phyloP scores from a whole-genome alignment of 37 sponge, comb jelly and placozoan genomes.

The Beroe ovata region DNA sequence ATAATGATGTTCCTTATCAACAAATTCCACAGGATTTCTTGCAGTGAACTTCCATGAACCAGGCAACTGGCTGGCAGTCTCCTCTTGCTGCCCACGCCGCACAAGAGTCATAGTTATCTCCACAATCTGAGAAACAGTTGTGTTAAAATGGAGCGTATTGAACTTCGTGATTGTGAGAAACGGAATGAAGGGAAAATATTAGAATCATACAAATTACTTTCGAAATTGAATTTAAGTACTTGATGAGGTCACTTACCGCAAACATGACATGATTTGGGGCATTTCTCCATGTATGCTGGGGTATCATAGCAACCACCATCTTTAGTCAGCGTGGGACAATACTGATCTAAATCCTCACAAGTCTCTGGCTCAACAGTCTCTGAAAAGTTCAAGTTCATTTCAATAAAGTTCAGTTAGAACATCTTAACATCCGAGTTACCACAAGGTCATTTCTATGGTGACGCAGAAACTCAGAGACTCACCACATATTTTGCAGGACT shows the following conservation, averaged over 20 bases:
- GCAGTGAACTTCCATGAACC: conserved; percentile 6
- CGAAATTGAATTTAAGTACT: not conserved
- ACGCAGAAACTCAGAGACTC: not conserved
- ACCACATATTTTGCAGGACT: not conserved
- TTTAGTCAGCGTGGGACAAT: not conserved
- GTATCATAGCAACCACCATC: conserved; percentile 20
- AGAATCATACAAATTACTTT: too few species aligned
- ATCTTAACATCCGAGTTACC: too few species aligned
- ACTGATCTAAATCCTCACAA: conserved; percentile 2
- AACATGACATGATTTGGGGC: conserved; percentile 44
- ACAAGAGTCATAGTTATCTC: conserved; percentile 8
- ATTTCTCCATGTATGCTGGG: not conserved
- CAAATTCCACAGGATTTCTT: conserved; percentile 34
- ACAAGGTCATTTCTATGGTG: too few species aligned
- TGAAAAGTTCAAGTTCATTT: too few species aligned
- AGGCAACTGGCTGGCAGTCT: not conserved
- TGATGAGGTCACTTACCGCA: not conserved
- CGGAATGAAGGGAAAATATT: too few species aligned
- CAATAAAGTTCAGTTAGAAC: too few species aligned
- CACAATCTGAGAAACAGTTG: conserved; percentile 32
- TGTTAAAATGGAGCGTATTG: conserved; percentile 1
- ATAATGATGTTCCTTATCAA: too few species aligned
- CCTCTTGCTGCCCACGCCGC: not conserved
- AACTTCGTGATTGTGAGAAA: too few species aligned
- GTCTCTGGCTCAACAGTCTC: not conserved